Percentiles rank a stretch among this genome's conserved stretches.
These are phyloP conservation scores for Xenentodon cancila DNA, from an alignment of 2,797 vertebrate genomes.

Conservation along the genomic window DNA sequence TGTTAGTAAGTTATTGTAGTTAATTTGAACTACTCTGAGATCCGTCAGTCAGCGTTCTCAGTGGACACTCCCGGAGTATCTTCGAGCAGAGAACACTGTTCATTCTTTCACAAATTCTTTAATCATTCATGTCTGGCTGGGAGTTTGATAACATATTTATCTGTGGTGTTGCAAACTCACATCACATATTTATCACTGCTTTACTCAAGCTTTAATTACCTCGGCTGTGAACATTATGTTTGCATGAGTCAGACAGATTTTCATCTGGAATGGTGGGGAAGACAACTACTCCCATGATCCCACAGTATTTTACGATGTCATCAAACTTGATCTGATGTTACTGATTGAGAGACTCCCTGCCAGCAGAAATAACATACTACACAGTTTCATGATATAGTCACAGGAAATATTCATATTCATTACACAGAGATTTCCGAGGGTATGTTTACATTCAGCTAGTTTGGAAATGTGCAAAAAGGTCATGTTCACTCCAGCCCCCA, in stretches of 20 bases:
- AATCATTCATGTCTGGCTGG: too few relatives aligned
- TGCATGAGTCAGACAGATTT: background rate
- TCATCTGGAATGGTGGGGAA: background rate
- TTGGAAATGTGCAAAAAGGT: too few relatives aligned
- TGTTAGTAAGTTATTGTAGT: too few relatives aligned
- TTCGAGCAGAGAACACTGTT: background rate
- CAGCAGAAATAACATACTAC: too few relatives aligned
- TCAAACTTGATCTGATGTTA: background rate
- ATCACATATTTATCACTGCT: background rate
- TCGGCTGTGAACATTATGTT: background rate
- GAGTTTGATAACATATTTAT: too few relatives aligned
- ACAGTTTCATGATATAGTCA: too few relatives aligned
- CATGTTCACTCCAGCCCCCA: background rate
- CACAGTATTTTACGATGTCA: background rate
- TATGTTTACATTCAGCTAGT: too few relatives aligned
- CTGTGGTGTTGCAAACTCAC: too few relatives aligned
- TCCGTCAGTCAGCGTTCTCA: background rate
- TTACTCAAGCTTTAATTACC: constrained; percentile 1
- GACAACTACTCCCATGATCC: background rate
- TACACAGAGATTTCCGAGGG: too few relatives aligned
- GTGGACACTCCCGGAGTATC: background rate
- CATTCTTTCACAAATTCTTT: background rate
- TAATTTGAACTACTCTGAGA: background rate
- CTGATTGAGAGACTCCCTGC: too few relatives aligned
- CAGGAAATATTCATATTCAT: too few relatives aligned